A percentile compares a stretch with the other conserved stretches of the same genome.
These are phyloP conservation scores for Sander lucioperca DNA, from an alignment of 2,113 vertebrate species.

Conservation along the genomic window DNA sequence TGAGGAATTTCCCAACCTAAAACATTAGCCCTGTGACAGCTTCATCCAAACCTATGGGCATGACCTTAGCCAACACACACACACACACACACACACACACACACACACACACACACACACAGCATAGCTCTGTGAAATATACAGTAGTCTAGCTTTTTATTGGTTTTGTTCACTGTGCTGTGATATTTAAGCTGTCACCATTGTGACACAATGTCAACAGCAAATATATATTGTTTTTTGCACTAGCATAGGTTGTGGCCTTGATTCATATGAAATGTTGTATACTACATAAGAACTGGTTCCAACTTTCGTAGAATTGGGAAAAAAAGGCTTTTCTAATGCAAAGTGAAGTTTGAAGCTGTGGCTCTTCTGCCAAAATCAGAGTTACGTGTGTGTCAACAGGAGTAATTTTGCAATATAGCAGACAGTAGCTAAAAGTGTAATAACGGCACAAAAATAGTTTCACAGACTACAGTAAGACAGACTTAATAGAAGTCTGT, in stretches of 20 bases:
- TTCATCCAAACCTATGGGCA: constrained; percentile 12
- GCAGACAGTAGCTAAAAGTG: neutral
- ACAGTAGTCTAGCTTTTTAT: neutral
- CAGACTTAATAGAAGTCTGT: too few relatives aligned
- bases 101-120: constrained; percentile 2
- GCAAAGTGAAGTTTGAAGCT: neutral
- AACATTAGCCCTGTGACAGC: constrained; percentile 39
- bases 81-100: constrained; percentile 14
- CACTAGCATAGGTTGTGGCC: neutral
- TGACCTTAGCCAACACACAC: constrained; percentile 31
- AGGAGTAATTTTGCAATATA: too few relatives aligned
- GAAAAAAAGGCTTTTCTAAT: neutral
- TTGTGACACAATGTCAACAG: neutral
- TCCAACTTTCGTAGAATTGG: neutral
- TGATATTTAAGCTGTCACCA: constrained; percentile 16
- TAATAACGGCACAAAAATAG: neutral
- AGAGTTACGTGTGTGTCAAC: neutral
- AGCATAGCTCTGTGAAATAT: constrained; percentile 4
- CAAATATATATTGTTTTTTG: neutral
- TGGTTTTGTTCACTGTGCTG: constrained; percentile 7
- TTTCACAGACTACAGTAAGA: too few relatives aligned
- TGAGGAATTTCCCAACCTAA: constrained; percentile 28
- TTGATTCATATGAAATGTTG: neutral
- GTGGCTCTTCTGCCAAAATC: neutral
- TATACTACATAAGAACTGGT: neutral